These are phyloP conservation scores for Megaceryle torquata DNA, from an alignment of 2,113 vertebrate genomes.

Conservation along the genomic window DNA sequence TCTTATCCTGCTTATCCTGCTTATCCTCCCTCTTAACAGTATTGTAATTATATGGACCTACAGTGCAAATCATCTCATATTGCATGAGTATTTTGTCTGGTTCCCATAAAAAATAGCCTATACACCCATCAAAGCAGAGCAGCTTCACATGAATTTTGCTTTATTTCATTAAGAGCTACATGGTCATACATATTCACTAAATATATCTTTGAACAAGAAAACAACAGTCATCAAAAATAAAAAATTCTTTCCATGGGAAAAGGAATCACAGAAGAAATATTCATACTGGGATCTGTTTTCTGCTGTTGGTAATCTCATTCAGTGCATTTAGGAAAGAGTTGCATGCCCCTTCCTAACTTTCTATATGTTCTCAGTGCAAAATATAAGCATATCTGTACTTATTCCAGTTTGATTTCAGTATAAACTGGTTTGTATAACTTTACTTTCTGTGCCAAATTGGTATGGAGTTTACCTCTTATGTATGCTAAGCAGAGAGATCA, in stretches of 20 bases:
- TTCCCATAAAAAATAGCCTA: not conserved
- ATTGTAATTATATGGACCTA: not conserved
- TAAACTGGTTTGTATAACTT: not conserved
- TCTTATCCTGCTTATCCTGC: not conserved
- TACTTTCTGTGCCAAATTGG: not conserved
- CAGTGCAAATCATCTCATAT: accelerated
- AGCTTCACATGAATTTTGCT: not conserved
- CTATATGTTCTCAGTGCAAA: not conserved
- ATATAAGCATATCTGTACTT: not conserved
- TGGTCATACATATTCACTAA: not conserved
- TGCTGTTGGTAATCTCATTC: not conserved
- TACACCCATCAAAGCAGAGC: not conserved
- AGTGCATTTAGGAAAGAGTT: not conserved
- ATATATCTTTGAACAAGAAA: not conserved
- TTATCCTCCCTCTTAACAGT: not conserved
- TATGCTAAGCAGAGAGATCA: not conserved
- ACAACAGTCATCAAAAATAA: not conserved
- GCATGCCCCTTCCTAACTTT: not conserved
- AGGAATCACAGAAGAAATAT: not conserved
- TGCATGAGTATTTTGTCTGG: not conserved
- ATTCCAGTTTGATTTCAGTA: not conserved
- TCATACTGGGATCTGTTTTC: not conserved
- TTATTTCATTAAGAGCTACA: not conserved
- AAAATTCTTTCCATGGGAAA: not conserved
- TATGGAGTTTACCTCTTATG: not conserved